Evolutionary conservation across 2,113 vertebrate genomes (phyloP).

Genomic region (Sylvilagus bachmani): DNA sequence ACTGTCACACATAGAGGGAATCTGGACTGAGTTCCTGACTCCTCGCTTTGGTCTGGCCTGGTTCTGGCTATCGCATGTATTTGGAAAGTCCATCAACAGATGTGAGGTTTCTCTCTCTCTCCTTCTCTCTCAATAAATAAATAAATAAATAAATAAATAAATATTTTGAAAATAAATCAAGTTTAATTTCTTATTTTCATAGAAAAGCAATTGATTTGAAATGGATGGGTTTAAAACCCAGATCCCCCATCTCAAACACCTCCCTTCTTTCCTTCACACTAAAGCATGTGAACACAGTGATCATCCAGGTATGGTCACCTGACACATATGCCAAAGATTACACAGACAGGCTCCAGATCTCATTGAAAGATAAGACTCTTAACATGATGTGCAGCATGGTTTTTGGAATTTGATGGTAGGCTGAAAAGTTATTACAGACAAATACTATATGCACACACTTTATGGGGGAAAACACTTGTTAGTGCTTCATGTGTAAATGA

Average conservation of each 20-base stretch:
- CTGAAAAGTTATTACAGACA: background rate
- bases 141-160: no score
- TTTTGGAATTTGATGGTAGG: slow-evolving; percentile 17
- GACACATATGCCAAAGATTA: background rate
- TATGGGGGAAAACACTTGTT: background rate
- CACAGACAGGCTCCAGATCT: background rate
- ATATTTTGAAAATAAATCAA: no score
- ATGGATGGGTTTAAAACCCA: background rate
- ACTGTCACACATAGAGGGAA: no score
- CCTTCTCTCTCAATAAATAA: no score
- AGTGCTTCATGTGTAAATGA: background rate
- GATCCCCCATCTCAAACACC: background rate
- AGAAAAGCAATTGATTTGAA: slow-evolving; percentile 48
- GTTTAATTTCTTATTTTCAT: slow-evolving; percentile 17
- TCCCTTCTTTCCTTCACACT: background rate
- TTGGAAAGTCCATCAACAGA: no score
- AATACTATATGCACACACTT: background rate
- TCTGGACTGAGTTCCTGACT: no score
- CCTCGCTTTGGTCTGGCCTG: no score
- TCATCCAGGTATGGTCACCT: background rate
- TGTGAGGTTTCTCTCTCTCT: no score
- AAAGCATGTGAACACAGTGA: background rate
- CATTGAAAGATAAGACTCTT: background rate
- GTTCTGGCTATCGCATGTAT: no score
- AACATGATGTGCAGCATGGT: background rate